Base-by-base conservation (phyloP, 2,888 invertebrate species). In the Coenonympha glycerion region DNA sequence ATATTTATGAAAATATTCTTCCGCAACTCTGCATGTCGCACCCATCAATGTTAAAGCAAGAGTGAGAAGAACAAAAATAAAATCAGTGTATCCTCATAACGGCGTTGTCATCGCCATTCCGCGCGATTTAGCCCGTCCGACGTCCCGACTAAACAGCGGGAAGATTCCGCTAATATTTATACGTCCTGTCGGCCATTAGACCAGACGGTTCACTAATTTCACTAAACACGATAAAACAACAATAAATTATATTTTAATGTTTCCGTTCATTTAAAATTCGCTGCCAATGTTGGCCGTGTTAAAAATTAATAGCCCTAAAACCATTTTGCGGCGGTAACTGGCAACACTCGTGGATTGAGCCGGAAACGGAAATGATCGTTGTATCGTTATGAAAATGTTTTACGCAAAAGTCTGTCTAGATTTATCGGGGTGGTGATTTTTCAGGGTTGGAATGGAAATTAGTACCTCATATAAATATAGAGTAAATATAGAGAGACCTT, bases 191-290 rank as follows among this genome's bases (percentile, higher is more conserved):
- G 46, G 53, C 73, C 70, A 79, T 85, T 76, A 78, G 67, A 70
- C 66, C 71, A 68, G 68, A 68, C 74, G 76, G 78, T 79, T 78
- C 71, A 79, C 74, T 79, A 74, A 86, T 84, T 81, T 82, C 68
- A 76, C 76, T 79, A 80, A 84, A 80, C 74, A 50, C 50, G 51
- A 79, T 74, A 73, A 76, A 79, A 78, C 76, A 71, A 65, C 73
- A 71, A 68, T 87, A 86, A 84, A 86, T 85, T 76, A 81, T 73
- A 69, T 66, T 77, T 83, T 87, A 83, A 84, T 86, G 81, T 84
- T 83, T 84, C 86, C 86, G 80, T 82, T 74, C 76, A 68, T 69
- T 66, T 66, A 67, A 68, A 70, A 77, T 75, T 73, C 70, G 78
- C 71, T 71, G 74, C 72, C 76, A 66, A 74, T 79, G 79, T 79